These are phyloP conservation scores for Todus mexicanus DNA, from an alignment of 2,797 vertebrate species.

Conservation along the genomic window DNA sequence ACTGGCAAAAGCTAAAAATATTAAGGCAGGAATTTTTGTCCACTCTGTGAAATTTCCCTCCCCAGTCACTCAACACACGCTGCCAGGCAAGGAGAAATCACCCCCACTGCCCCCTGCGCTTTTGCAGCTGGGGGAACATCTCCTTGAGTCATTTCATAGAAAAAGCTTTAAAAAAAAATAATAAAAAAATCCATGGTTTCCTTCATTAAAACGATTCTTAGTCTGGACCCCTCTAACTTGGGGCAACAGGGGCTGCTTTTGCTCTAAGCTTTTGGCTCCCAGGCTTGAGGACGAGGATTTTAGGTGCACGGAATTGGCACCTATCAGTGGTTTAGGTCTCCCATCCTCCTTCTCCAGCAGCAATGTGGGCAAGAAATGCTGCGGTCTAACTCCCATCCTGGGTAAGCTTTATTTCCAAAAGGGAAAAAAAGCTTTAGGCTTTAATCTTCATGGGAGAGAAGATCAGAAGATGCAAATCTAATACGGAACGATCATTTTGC, in stretches of 20 bases:
- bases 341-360: not conserved
- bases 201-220: not conserved
- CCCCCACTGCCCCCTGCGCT: not conserved
- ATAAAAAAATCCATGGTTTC: not conserved
- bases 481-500: fast-evolving
- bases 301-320: too few species aligned
- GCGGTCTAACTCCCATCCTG: too few species aligned
- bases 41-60: fast-evolving
- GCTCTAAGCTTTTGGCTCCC: not conserved
- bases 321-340: not conserved
- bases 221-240: not conserved
- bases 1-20: not conserved
- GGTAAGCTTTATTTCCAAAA: not conserved
- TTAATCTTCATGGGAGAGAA: not conserved
- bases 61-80: not conserved
- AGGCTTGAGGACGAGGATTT: too few species aligned
- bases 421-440: not conserved
- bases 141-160: not conserved
- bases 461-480: not conserved
- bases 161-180: not conserved
- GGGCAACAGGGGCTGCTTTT: not conserved
- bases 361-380: not conserved
- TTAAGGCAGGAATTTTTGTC: not conserved
- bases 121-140: not conserved
- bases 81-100: not conserved